phyloP scores from a whole-genome alignment of 2,888 invertebrate species.

The Seira musarum region DNA sequence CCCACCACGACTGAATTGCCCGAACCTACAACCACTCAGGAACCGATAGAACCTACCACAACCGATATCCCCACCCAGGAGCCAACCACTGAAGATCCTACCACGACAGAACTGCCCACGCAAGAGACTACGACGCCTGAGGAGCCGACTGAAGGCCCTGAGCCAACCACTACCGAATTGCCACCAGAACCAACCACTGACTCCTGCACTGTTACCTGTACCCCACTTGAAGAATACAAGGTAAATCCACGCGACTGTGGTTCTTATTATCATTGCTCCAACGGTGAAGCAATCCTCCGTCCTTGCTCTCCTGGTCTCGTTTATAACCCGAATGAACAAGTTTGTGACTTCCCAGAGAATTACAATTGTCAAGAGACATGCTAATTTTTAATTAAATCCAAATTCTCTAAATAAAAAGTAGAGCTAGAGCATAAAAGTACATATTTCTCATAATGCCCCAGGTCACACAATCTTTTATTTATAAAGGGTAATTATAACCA shows the following conservation, averaged over 20 bases:
- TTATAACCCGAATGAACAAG: conserved; percentile 25
- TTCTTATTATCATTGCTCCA: conserved; percentile 40
- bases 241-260: conserved; percentile 29
- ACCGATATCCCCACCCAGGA: not conserved
- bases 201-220: conserved; percentile 22
- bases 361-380: conserved; percentile 38
- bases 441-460: no score
- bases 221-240: conserved; percentile 24
- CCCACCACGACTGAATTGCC: no score
- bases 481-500: no score
- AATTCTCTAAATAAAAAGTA: not conserved
- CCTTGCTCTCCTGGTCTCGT: conserved; percentile 30
- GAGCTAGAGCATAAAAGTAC: no score
- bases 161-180: not conserved
- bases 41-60: conserved; percentile 6
- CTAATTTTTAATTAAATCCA: no score
- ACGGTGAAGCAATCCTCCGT: conserved; percentile 22
- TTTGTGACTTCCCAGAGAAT: conserved; percentile 24
- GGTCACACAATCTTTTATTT: not conserved
- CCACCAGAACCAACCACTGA: not conserved
- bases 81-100: not conserved
- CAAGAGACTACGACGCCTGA: not conserved
- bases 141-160: conserved; percentile 1
- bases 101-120: not conserved
- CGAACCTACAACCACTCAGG: no score